These are phyloP conservation scores for Stictonetta naevosa DNA, from an alignment of 2,113 vertebrate species.

Conservation along the genomic window DNA sequence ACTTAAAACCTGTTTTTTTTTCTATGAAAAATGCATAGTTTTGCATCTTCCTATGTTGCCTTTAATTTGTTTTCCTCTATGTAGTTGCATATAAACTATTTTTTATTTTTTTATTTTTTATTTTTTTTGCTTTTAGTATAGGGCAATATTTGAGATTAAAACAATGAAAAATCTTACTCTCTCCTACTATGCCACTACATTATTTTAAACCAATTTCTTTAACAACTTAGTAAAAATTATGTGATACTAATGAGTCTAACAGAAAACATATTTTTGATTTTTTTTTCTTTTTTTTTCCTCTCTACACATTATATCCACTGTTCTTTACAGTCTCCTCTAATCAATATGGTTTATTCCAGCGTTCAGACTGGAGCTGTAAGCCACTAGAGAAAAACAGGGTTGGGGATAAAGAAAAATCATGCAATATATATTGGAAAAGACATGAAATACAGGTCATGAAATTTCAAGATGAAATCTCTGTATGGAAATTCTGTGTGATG, in stretches of 20 bases:
- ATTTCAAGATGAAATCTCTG: not conserved
- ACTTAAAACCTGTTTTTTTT: not conserved
- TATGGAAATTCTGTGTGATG: not conserved
- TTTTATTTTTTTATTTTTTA: not conserved
- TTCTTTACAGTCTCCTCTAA: not conserved
- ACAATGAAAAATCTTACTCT: not conserved
- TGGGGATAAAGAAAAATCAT: not conserved
- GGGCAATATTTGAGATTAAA: not conserved
- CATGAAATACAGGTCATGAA: not conserved
- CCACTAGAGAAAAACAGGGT: not conserved
- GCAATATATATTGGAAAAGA: not conserved
- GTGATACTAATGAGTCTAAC: not conserved
- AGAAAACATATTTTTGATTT: not conserved
- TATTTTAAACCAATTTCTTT: not conserved
- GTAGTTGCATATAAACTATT: not conserved
- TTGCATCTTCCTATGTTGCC: not conserved
- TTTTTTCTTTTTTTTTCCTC: not conserved
- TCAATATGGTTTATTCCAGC: not conserved
- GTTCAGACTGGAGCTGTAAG: not conserved
- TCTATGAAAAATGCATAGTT: not conserved
- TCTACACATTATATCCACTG: not conserved
- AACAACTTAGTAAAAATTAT: not conserved
- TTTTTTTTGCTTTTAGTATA: not conserved
- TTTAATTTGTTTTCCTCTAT: not conserved
- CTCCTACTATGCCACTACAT: rapidly evolving